Evolutionary conservation across 2,113 vertebrate species (phyloP).

Genomic region (Melanotaenia duboulayi): DNA sequence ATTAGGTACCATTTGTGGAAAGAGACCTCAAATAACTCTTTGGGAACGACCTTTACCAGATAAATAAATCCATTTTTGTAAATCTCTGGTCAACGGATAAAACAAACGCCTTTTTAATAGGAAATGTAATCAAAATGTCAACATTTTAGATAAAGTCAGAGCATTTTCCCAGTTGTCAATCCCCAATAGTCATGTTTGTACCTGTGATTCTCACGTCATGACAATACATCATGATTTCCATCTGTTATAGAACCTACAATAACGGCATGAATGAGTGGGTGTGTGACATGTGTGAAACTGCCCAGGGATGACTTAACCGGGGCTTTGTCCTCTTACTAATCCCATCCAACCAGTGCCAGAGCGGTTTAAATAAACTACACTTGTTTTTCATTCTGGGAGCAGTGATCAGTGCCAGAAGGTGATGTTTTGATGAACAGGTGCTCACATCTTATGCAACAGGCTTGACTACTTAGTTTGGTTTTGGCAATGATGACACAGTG

Average conservation of each 20-base stretch:
- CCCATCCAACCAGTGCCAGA: slow-evolving; percentile 44
- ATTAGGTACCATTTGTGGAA: slow-evolving; percentile 73
- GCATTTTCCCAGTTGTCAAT: background rate
- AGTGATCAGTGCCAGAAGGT: slow-evolving; percentile 55
- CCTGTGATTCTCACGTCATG: slow-evolving; percentile 24
- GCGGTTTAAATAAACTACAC: slow-evolving; percentile 40
- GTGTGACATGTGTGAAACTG: slow-evolving; percentile 46
- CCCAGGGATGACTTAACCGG: slow-evolving; percentile 46
- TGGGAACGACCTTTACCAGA: background rate
- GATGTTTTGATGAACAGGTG: slow-evolving; percentile 62
- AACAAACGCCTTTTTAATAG: background rate
- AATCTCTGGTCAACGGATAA: background rate
- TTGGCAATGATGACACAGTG: slow-evolving; percentile 21
- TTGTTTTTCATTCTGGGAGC: slow-evolving; percentile 35
- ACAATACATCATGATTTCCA: slow-evolving; percentile 19
- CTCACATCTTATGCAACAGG: slow-evolving; percentile 46
- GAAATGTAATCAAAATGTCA: background rate
- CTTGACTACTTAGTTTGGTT: slow-evolving; percentile 17
- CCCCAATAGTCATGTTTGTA: slow-evolving; percentile 41
- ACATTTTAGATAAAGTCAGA: slow-evolving; percentile 8
- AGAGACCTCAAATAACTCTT: slow-evolving; percentile 56
- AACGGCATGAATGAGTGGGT: slow-evolving; percentile 32
- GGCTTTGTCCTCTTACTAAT: slow-evolving; percentile 46
- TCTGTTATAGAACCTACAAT: slow-evolving; percentile 3
- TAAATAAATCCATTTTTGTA: background rate